Base-by-base conservation (phyloP, 2,888 invertebrate genomes). In the Trissonchulus sp. region DNA sequence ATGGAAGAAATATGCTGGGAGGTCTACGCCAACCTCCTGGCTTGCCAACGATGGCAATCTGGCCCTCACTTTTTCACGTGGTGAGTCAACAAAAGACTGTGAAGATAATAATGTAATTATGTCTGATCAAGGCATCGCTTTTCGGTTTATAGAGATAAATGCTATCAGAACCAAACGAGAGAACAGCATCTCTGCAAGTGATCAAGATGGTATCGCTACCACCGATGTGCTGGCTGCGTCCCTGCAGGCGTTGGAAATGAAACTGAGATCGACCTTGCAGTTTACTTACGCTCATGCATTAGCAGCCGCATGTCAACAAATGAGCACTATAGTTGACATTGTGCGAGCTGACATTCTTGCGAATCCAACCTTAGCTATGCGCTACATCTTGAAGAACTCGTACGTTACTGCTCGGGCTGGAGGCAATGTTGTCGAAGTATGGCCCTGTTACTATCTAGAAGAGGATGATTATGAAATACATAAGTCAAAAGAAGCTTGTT, bases 61-160 rank as follows among this genome's bases (percentile, higher is more conserved):
- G 31, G 65, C 65, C 8, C n/a, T 65, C 8, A 65, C 65, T 18
- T 65, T n/a, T 30, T 31, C 31, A 31, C 15, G n/a, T 31, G 31
- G 15, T 31, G 15, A 8, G 28, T 8, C 28, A 3, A 30, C 34
- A 18, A 30, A 8, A 8, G 18, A 65, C 31, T 65, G 65, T 65
- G 34, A 65, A 18, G 65, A 8, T 31, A 34, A 30, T 18, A n/a
- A n/a, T n/a, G n/a, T n/a, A n/a, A n/a, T n/a, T n/a, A n/a, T n/a
- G n/a, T n/a, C n/a, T n/a, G n/a, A 65, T 34, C 65, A 65, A 65
- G 65, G 65, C 34, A 65, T 65, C 8, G 31, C 65, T 15, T 60
- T 60, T n/a, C 18, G n/a, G n/a, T 18, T n/a, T 60, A 18, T 60
- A 60, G 18, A 18, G 18, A 60, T 18, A n/a, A n/a, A n/a, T n/a